Evolutionary conservation across 2,888 invertebrate species (phyloP), one percentile per base, ranked within the genome.

Genomic region (Agrochola macilenta): DNA sequence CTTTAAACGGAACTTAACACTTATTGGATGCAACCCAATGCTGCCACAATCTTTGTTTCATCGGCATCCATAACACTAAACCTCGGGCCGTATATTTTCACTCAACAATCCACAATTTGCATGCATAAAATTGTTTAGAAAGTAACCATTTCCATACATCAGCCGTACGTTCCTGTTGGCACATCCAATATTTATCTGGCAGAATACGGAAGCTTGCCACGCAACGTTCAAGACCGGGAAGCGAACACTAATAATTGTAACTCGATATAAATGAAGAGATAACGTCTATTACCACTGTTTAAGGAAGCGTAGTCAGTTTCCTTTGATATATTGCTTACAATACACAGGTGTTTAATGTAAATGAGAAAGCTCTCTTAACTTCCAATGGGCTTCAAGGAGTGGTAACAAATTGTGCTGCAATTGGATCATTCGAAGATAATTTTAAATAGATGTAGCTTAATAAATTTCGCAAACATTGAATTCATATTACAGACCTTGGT

Each of bases 221-320:
- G 93, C 93, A 91, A 90, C 88, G 90, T 89, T 91, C 88, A 89
- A 91, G 87, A 92, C 68, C 79, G 76, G 95, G 94, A 95, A 95
- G 93, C 91, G 81, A 87, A 90, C 88, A 91, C 92, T 94, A 94
- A 95, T 94, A 94, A 94, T 95, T 94, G 94, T 94, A 94, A 93
- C 92, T 93, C 91, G 93, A 95, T 94, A 94, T 94, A 94, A 94
- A 93, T 94, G 92, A 92, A 93, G 91, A 94, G 95, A 95, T 95
- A 95, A 94, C 92, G 92, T 92, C 93, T 89, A 93, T 94, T 94
- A 92, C 93, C 86, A 91, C 93, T 91, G 93, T 90, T 92, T 92
- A 91, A 95, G 95, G 94, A 95, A 95, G 93, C 93, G 90, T 91
- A 92, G 92, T 92, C 87, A 83, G 86, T 88, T 86, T 84, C 83